Evolutionary conservation across 2,113 vertebrate genomes (phyloP), one percentile per base, ranked within the genome.

Genomic region (Bagarius yarrelli): DNA sequence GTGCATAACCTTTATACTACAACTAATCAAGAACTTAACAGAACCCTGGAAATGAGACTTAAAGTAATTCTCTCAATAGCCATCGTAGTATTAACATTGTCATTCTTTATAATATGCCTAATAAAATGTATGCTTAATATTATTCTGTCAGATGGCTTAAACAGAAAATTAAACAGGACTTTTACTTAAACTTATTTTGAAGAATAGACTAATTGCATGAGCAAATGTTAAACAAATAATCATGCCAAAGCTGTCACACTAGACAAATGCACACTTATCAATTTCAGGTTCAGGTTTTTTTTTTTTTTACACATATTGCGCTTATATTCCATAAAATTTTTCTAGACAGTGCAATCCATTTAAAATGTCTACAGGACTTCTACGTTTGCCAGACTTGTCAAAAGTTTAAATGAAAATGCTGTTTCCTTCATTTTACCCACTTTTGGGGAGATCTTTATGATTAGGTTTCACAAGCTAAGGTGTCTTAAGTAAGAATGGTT

Each of bases 261-360:
- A 19, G 25, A 30, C 67, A 72, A 73, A 56, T 56, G 50, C 66
- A 66, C n/a, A 23, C 18, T 79, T 79, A 67, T 55, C n/a, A 18
- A 23, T 78, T 25, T 40, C 18, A 79, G 36, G 23, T 8, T 40
- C n/a, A n/a, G n/a, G n/a, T n/a, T n/a, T n/a, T n/a, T n/a, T n/a
- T 36, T 79, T 40, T n/a, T 27, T 79, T n/a, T n/a, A 66, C 53
- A 55, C 18, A 34, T 79, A 84, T 47, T 85, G 85, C 84, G 86
- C 74, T 85, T 84, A 57, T 21, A 9, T 66, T 74, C 60, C 78
- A 77, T 59, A 81, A 78, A 13, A 66, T 8, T 21, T 36, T 83
- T 85, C 69, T 84, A 85, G 83, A 87, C 23, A 19, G 50, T 47
- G 56, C 79, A 86, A 89, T 88, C 85, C 83, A 89, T 88, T 85